These are phyloP conservation scores for Borostomias antarcticus DNA, from an alignment of 2,797 vertebrate species.

Conservation along the genomic window DNA sequence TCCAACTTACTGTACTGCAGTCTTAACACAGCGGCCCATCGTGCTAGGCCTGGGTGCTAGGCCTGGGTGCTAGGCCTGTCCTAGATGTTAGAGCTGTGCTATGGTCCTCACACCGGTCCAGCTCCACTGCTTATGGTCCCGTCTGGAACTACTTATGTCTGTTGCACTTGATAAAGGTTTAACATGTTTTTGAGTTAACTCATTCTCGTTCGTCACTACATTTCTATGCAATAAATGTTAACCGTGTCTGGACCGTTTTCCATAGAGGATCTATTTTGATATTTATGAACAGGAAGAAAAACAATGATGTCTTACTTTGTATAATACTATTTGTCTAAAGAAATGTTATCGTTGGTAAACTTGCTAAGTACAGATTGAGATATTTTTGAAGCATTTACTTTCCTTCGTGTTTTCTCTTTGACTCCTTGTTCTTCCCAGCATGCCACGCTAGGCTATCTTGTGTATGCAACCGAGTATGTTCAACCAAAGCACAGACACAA, in stretches of 20 bases:
- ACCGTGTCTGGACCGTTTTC: constrained; percentile 80
- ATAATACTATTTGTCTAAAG: constrained; percentile 66
- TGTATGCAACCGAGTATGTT: constrained; percentile 73
- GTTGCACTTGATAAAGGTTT: constrained; percentile 63
- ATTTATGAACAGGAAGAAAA: constrained; percentile 83
- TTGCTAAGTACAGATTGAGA: constrained; percentile 46
- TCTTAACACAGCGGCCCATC: constrained; percentile 1
- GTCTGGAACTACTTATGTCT: constrained; percentile 46
- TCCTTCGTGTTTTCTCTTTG: constrained; percentile 25
- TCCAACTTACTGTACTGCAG: no score
- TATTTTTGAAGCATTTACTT: constrained; percentile 48
- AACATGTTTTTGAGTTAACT: constrained; percentile 29
- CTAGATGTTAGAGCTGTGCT: no score
- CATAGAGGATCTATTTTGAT: constrained; percentile 88
- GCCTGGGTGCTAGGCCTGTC: no score
- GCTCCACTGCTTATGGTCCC: constrained; percentile 37
- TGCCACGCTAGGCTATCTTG: constrained; percentile 45
- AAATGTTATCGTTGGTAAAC: constrained; percentile 49
- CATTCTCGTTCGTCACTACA: constrained; percentile 78
- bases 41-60: no score
- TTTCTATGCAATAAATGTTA: constrained; percentile 90
- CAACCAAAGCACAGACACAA: constrained; percentile 82
- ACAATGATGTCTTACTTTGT: constrained; percentile 85
- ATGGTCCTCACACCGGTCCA: constrained; percentile 12
- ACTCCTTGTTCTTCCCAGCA: constrained; percentile 14